phyloP scores from a whole-genome alignment of 2,888 invertebrate species.

The Pilophorus perplexus region DNA sequence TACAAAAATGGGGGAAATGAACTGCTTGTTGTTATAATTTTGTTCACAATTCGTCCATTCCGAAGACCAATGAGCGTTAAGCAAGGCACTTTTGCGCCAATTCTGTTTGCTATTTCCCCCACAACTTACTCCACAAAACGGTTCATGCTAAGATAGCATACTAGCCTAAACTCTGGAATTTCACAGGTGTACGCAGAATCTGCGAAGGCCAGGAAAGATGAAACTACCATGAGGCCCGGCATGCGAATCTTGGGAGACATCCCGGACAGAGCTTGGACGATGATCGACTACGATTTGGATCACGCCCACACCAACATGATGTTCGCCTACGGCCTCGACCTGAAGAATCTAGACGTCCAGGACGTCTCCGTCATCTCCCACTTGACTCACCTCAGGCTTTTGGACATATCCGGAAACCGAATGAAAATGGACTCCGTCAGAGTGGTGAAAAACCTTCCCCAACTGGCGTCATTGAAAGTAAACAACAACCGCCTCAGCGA shows the following conservation, averaged over 20 bases:
- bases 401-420: conserved; percentile 15
- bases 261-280: conserved; percentile 1
- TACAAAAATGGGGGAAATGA: not conserved
- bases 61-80: too few relatives aligned
- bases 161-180: not conserved
- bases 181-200: conserved; percentile 19
- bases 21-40: too few relatives aligned
- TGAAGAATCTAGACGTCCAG: conserved; percentile 11
- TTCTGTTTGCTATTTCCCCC: not conserved
- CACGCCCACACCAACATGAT: conserved; percentile 1
- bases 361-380: conserved; percentile 6
- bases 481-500: conserved; percentile 17
- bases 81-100: too few relatives aligned
- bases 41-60: too few relatives aligned
- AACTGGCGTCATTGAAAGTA: conserved; percentile 18
- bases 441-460: conserved; percentile 13
- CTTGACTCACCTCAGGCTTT: conserved; percentile 3
- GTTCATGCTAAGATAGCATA: not conserved
- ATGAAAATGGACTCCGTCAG: conserved; percentile 20
- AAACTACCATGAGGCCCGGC: not conserved
- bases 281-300: conserved; percentile 5
- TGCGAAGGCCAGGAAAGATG: not conserved
- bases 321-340: conserved; percentile 1
- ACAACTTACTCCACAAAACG: not conserved
- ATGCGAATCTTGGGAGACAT: conserved; percentile 14